Evolutionary conservation across 23 tunicate genomes (phyloP), one percentile per base, ranked within the genome.

Genomic region (Ciona savignyi): DNA sequence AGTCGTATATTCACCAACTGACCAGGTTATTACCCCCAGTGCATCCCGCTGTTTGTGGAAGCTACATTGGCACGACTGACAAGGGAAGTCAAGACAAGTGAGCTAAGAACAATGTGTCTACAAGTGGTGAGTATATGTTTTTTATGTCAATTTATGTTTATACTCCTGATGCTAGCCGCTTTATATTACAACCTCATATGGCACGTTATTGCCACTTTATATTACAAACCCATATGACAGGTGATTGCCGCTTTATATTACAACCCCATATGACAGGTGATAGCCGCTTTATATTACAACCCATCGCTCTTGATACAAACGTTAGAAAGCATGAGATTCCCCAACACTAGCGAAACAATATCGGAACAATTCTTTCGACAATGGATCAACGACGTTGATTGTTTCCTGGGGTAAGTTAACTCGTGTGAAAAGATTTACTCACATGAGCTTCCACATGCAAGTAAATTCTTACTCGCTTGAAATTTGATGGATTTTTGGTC

Each of bases 51-150:
- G 61, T 80, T 95, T 62, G 86, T 95, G 32, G 87, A 91, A 51
- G 77, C 84, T 9, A 92, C 88, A 2, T 71, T 95, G 6, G 35
- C 80, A 4, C 64, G 99, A 21, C 81, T 95, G 48, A 89, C 96
- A n/a, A 80, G 75, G 25, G 93, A 88, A 84, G 86, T 88, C 22
- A 84, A 84, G 67, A 84, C 92, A 6, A 76, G 85, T 32, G 99
- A 88, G 63, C 85, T 95, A 0, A 69, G 96, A 72, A 85, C 95
- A 29, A 95, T 95, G 93, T 95, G 99, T 51, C 67, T 95, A 23
- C 99, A 95, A 81, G 93, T 95, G 35, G 97, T 91, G 63, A 74
- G 85, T 80, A 24, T 11, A 33, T n/a, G n/a, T n/a, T n/a, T n/a
- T n/a, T n/a, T n/a, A n/a, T n/a, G n/a, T n/a, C n/a, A n/a, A n/a